Conservation (phyloP, 2,888 invertebrate species). For the Abrostola triplasia region DNA sequence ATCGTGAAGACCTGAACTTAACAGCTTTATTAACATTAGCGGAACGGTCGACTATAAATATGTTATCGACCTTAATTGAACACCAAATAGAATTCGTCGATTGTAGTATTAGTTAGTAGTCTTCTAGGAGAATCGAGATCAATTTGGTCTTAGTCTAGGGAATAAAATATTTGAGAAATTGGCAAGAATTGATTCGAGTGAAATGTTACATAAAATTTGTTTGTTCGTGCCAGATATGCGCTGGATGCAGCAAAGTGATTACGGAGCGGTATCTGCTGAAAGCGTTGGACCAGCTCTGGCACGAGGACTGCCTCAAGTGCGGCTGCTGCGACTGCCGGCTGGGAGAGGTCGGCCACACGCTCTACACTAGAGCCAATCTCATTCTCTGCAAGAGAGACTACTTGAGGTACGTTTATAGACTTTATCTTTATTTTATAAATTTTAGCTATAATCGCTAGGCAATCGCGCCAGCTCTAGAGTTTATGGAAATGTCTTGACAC, state of each 20-base stretch:
- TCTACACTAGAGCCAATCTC: constrained; percentile 98
- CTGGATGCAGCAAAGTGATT: constrained; percentile 98
- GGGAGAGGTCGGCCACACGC: constrained; percentile 98
- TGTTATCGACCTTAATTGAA: no score
- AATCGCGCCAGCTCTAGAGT: no score
- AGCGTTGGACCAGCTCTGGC: constrained; percentile 98
- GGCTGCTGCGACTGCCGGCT: constrained; percentile 99
- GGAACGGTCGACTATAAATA: no score
- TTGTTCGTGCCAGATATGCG: constrained; percentile 92
- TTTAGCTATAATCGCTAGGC: no score
- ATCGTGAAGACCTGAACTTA: neutral
- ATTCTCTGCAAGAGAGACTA: constrained; percentile 98
- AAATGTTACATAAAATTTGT: no score
- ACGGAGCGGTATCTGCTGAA: constrained; percentile 96
- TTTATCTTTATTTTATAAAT: neutral
- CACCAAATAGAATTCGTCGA: no score
- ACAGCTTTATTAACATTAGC: neutral
- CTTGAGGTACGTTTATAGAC: constrained; percentile 91
- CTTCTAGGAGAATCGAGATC: no score
- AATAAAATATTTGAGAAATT: neutral
- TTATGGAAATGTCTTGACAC: no score
- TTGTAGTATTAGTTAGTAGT: no score
- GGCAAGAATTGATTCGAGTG: neutral
- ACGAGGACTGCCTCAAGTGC: constrained; percentile 99
- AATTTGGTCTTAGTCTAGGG: neutral